Evolutionary conservation across 2,797 vertebrate species (phyloP), one percentile per base, ranked within the genome.

Genomic region (Gila robusta): DNA sequence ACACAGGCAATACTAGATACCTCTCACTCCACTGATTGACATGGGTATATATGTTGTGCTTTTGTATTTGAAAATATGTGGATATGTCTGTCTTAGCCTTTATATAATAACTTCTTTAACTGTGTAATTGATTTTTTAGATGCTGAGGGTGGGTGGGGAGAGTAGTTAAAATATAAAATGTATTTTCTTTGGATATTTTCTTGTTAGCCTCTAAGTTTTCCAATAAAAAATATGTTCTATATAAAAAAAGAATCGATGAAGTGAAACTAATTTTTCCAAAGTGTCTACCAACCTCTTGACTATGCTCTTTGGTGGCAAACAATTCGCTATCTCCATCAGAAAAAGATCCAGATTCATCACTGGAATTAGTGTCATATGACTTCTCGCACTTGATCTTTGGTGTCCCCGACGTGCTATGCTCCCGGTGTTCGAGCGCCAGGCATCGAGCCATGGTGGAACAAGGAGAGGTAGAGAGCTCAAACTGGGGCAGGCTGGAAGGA

Each of bases 321-420:
- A 97, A 97, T 93, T 99, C 98, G 92, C 98, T 98, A 96, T 99
- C 97, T 89, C 96, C 98, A 95, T 98, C 97, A 87, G 98, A 99
- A 95, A 98, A 98, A 12, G 98, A 99, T 90, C 96, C 96, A 66
- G 97, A 99, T 90, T 99, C 98, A 49, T 99, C 98, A 70, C 97
- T 98, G 93, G 97, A 99, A 95, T 98, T 98, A 91, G 96, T 97
- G 91, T 97, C 97, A 32, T 97, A 98, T 87, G 96, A 93, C 92
- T 94, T 96, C 95, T 98, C 97, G 91, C 96, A 97, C 96, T 98
- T 98, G 93, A 98, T 97, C 91, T 96, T 97, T 92, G 96, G 94
- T 87, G 95, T 94, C 89, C 92, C 95, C 89, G 94, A 93, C 90
- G 95, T 91, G 44, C 94, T 92, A 2, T 94, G 93, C 67, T 96